Conservation (phyloP, 2,797 vertebrate genomes). For the Anguilla marmorata region DNA sequence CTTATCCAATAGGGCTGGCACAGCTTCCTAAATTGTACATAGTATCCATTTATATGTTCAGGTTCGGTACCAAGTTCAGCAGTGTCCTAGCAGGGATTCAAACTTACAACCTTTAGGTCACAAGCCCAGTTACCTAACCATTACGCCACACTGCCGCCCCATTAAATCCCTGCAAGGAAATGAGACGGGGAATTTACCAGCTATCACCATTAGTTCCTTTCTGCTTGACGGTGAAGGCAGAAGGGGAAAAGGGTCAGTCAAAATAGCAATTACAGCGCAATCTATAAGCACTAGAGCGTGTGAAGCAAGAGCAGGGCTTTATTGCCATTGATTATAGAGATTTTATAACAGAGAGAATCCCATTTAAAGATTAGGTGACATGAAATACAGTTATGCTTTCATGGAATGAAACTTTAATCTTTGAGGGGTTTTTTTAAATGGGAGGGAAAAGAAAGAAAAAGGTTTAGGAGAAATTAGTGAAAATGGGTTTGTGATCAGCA, state of each 20-base stretch:
- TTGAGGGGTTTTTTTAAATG: conserved; percentile 10
- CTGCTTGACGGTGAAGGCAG: conserved; percentile 35
- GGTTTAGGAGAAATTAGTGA: background rate
- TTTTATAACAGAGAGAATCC: conserved; percentile 68
- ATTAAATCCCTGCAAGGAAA: conserved; percentile 48
- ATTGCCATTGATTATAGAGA: conserved; percentile 71
- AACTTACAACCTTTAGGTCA: too few species aligned
- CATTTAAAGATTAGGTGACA: conserved; percentile 74
- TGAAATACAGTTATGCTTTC: conserved; percentile 72
- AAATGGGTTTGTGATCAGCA: conserved; percentile 1
- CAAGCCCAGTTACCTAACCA: too few species aligned
- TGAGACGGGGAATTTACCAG: background rate
- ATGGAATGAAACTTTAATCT: conserved; percentile 57
- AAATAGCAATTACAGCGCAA: conserved; percentile 37
- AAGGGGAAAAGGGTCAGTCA: conserved; percentile 33
- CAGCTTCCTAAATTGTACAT: too few species aligned
- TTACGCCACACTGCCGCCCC: conserved; percentile 18
- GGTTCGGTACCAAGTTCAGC: too few species aligned
- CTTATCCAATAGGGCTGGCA: too few species aligned
- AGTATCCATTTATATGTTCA: too few species aligned
- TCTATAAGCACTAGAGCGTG: conserved; percentile 36
- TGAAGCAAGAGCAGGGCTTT: conserved; percentile 70
- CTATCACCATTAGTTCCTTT: conserved; percentile 34
- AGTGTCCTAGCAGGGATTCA: too few species aligned
- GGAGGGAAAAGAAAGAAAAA: background rate